Evolutionary conservation across 2,113 vertebrate species (phyloP).

Genomic region (Apeltes quadracus): DNA sequence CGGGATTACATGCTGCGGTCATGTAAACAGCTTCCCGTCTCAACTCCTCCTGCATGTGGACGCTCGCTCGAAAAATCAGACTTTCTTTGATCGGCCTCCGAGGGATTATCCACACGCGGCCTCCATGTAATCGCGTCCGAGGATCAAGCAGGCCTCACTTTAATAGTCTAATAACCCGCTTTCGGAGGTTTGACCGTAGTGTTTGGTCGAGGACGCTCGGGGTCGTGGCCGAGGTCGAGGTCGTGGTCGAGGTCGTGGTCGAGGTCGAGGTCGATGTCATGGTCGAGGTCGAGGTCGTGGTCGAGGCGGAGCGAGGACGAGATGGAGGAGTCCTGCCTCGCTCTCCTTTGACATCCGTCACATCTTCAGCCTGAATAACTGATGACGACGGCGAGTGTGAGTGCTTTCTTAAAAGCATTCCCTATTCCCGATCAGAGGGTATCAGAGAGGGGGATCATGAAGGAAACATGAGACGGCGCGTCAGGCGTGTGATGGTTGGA

Average conservation of each 20-base stretch:
- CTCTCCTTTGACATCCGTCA: constrained; percentile 40
- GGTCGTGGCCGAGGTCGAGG: too few relatives aligned
- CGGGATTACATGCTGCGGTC: constrained; percentile 58
- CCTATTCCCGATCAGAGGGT: constrained; percentile 9
- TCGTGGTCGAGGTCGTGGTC: too few relatives aligned
- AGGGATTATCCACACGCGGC: constrained; percentile 56
- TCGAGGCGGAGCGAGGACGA: constrained; percentile 1
- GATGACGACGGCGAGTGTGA: constrained; percentile 40
- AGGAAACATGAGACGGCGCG: background rate
- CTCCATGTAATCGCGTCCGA: constrained; percentile 57
- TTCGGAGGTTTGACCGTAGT: constrained; percentile 26
- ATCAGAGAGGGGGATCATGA: constrained; percentile 1
- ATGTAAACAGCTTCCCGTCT: constrained; percentile 61
- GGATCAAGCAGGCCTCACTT: constrained; percentile 40
- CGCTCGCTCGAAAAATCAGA: constrained; percentile 50
- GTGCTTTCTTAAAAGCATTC: constrained; percentile 17
- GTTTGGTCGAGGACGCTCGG: constrained; percentile 11
- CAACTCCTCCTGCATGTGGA: constrained; percentile 48
- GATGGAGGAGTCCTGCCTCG: constrained; percentile 14
- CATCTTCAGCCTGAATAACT: constrained; percentile 58
- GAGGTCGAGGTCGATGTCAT: too few relatives aligned
- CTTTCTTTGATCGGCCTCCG: constrained; percentile 70
- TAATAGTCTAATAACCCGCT: constrained; percentile 32
- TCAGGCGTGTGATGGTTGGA: background rate
- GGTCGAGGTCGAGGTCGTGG: too few relatives aligned